These are phyloP conservation scores for Trigoniulus corallinus DNA, from an alignment of 1,140 invertebrate genomes.

Conservation along the genomic window DNA sequence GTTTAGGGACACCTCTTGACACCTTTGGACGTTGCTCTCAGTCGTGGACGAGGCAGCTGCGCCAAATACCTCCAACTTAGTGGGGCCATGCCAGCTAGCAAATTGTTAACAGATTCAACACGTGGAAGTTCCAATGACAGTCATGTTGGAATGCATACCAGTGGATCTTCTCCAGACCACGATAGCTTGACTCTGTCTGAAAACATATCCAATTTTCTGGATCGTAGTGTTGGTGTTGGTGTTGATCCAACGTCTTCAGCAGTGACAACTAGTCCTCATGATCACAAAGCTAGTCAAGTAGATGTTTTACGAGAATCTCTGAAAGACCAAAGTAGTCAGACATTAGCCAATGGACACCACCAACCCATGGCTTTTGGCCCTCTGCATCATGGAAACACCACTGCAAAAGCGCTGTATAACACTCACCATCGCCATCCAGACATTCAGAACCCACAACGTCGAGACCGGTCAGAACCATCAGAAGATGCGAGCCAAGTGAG, in stretches of 20 bases:
- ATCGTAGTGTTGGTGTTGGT: too few species aligned
- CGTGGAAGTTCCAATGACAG: constrained; percentile 9
- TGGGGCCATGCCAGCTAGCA: constrained; percentile 59
- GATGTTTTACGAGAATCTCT: not conserved
- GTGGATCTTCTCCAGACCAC: constrained; percentile 6
- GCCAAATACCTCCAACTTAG: constrained; percentile 85
- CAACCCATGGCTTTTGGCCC: not conserved
- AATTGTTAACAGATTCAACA: constrained; percentile 31
- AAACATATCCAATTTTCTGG: constrained; percentile 5
- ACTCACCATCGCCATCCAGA: not conserved
- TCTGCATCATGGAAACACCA: not conserved
- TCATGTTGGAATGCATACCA: constrained; percentile 5
- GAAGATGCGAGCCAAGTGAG: not conserved
- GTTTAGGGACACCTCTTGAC: constrained; percentile 54
- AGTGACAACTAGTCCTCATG: not conserved
- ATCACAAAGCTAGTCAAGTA: not conserved
- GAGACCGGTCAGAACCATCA: too few species aligned
- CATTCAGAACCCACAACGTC: not conserved
- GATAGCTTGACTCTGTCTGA: not conserved
- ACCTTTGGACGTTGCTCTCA: constrained; percentile 74
- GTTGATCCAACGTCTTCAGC: too few species aligned
- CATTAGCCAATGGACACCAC: not conserved
- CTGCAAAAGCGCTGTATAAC: not conserved
- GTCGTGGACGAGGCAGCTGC: constrained; percentile 64
- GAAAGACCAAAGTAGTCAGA: not conserved